Evolutionary conservation across 2,113 vertebrate species (phyloP).

Genomic region (Pygoscelis adeliae): DNA sequence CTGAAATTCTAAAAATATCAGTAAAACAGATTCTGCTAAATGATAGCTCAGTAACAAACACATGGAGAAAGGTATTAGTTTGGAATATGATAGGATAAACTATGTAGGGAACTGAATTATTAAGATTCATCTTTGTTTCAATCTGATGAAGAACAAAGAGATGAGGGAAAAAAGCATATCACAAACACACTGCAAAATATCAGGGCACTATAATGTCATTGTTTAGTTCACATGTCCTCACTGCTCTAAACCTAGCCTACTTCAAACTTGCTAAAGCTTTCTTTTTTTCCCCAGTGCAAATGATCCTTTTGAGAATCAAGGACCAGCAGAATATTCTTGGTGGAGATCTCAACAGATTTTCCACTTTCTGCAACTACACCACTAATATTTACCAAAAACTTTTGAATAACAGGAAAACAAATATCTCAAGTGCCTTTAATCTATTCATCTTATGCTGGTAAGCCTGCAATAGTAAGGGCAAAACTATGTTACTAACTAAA

Average conservation of each 20-base stretch:
- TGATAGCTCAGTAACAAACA: conserved; percentile 37
- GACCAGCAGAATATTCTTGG: neutral
- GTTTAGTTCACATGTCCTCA: neutral
- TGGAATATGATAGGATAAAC: conserved; percentile 16
- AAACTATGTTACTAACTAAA: neutral
- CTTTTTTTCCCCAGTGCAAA: neutral
- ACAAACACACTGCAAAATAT: neutral
- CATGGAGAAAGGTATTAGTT: neutral
- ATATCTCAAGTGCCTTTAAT: neutral
- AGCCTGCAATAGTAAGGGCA: neutral
- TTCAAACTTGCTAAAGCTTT: neutral
- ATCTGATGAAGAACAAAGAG: neutral
- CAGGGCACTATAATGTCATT: neutral
- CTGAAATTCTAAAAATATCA: conserved; percentile 43
- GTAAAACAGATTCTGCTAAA: neutral
- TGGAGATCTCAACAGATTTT: neutral
- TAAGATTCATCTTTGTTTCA: conserved; percentile 44
- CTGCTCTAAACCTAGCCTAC: neutral
- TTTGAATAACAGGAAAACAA: neutral
- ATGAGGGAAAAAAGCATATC: neutral
- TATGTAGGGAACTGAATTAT: conserved; percentile 6
- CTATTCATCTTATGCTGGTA: neutral
- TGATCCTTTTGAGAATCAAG: neutral
- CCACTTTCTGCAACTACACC: neutral
- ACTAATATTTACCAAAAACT: neutral